phyloP scores from a whole-genome alignment of 2,797 vertebrate genomes.

The Adrianichthys oophorus region DNA sequence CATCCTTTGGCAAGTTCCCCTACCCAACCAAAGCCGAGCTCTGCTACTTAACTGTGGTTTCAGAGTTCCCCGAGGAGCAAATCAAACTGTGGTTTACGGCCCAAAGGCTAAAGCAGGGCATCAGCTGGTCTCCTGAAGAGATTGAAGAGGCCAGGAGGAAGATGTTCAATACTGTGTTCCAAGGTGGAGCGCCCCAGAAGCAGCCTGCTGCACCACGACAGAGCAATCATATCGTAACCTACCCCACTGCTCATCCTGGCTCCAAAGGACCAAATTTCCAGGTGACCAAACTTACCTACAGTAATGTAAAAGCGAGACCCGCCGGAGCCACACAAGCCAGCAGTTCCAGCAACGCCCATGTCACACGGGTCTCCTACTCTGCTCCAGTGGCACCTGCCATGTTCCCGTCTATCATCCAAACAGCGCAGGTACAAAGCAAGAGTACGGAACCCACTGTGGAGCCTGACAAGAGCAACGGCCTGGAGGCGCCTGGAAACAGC shows the following conservation, averaged over 20 bases:
- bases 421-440: constrained; percentile 70
- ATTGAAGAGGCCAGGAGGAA: constrained; percentile 96
- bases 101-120: constrained; percentile 96
- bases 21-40: constrained; percentile 98
- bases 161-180: constrained; percentile 98
- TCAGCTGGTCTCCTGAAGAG: constrained; percentile 98
- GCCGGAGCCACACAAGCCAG: constrained; percentile 84
- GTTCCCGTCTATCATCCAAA: constrained; percentile 69
- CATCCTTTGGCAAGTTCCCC: constrained; percentile 97
- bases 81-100: constrained; percentile 99
- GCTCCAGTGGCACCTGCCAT: constrained; percentile 81
- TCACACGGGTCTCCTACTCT: constrained; percentile 81
- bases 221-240: constrained; percentile 75
- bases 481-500: constrained; percentile 64
- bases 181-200: constrained; percentile 83
- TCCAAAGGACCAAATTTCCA: constrained; percentile 81
- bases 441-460: constrained; percentile 66
- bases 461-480: constrained; percentile 70
- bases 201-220: constrained; percentile 73
- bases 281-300: constrained; percentile 86
- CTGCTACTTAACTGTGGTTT: constrained; percentile 96
- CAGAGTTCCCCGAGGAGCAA: constrained; percentile 96
- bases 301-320: constrained; percentile 80
- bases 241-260: constrained; percentile 78
- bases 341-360: constrained; percentile 84